These are phyloP conservation scores for Girardinichthys multiradiatus DNA, from an alignment of 2,113 vertebrate species.

Conservation along the genomic window DNA sequence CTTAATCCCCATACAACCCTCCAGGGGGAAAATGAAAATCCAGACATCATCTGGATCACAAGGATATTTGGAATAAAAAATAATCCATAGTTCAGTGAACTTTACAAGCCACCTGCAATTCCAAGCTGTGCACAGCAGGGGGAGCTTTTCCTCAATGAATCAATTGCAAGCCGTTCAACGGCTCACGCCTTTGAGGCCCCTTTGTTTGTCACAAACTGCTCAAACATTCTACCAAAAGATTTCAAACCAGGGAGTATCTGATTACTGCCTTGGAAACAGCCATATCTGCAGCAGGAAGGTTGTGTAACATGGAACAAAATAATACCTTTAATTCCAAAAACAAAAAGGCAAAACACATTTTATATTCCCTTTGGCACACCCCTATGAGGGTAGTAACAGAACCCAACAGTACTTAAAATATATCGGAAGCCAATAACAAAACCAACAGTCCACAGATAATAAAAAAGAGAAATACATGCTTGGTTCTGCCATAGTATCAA, in stretches of 20 bases:
- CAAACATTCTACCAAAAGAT: background rate
- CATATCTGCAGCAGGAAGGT: conserved; percentile 13
- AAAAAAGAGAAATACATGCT: background rate
- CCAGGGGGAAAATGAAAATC: background rate
- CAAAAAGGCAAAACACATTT: conserved; percentile 8
- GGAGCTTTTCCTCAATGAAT: conserved; percentile 35
- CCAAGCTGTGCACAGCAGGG: conserved; percentile 44
- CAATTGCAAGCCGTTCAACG: conserved; percentile 4
- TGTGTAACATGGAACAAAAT: conserved; percentile 32
- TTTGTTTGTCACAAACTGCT: background rate
- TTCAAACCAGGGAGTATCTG: background rate
- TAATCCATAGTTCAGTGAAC: background rate
- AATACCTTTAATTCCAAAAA: conserved; percentile 69
- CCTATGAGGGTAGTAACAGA: conserved; percentile 31
- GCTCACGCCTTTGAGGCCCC: background rate
- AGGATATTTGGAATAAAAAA: background rate
- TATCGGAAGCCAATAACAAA: background rate
- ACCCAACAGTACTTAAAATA: conserved; percentile 11
- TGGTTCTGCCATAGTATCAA: conserved; percentile 13
- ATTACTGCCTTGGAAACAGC: background rate
- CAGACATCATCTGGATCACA: background rate
- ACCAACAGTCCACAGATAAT: conserved; percentile 1
- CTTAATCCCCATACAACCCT: background rate
- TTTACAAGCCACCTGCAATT: conserved; percentile 34
- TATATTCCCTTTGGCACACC: conserved; percentile 32